Evolutionary conservation across 2,113 vertebrate genomes (phyloP).

Genomic region (Apteryx mantelli): DNA sequence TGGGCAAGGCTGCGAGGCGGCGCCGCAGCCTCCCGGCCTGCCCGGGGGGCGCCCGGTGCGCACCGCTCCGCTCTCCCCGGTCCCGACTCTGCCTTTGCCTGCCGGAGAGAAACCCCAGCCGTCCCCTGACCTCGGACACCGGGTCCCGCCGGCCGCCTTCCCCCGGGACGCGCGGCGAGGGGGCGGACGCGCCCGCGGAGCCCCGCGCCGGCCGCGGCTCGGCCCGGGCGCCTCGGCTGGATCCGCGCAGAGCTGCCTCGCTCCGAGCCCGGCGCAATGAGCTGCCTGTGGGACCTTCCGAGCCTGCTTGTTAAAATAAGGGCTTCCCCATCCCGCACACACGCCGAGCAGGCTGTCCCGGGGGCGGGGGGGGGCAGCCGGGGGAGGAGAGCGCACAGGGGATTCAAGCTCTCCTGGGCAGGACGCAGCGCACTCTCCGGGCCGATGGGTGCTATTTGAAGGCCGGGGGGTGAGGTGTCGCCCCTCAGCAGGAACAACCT

Average conservation of each 20-base stretch:
- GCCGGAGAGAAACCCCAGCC: neutral
- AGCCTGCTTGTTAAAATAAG: neutral
- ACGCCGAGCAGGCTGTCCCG: neutral
- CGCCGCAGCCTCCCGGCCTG: neutral
- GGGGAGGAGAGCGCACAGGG: too few relatives aligned
- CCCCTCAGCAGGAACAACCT: neutral
- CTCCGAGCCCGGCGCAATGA: neutral
- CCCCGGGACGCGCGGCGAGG: fast-evolving
- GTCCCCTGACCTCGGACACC: fast-evolving
- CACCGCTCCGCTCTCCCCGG: fast-evolving
- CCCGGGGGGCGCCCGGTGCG: neutral
- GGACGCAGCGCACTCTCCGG: too few relatives aligned
- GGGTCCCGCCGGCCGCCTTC: fast-evolving
- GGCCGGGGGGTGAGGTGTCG: too few relatives aligned
- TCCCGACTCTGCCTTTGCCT: neutral
- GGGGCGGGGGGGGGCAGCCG: too few relatives aligned
- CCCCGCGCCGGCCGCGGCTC: too few relatives aligned
- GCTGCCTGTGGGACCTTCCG: neutral
- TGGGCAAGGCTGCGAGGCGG: neutral
- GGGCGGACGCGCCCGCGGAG: neutral
- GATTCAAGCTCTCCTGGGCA: too few relatives aligned
- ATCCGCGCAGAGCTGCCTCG: fast-evolving
- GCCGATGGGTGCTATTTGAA: neutral
- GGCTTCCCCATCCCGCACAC: fast-evolving
- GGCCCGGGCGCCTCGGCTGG: too few relatives aligned